A percentile compares a stretch with the other conserved stretches of the same genome.
Evolutionary conservation across 2,113 vertebrate genomes (phyloP).

Genomic region (Gopherus flavomarginatus): DNA sequence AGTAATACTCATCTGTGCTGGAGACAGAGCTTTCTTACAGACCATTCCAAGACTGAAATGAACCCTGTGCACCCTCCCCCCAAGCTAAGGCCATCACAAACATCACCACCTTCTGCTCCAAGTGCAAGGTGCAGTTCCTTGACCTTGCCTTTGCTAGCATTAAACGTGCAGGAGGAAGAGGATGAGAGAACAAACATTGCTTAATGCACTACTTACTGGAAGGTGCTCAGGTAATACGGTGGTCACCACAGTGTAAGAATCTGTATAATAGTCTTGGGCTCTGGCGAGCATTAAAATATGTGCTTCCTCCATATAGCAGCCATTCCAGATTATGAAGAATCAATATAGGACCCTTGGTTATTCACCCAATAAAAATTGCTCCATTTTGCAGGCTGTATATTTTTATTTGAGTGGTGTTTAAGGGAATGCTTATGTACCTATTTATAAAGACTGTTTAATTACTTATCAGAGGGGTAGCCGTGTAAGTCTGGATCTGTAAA

Average conservation of each 20-base stretch:
- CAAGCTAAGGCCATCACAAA: not conserved
- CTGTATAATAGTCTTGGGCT: not conserved
- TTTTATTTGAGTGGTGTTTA: conserved; percentile 22
- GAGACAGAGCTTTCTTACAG: not conserved
- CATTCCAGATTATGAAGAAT: conserved; percentile 11
- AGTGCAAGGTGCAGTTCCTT: not conserved
- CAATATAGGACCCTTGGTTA: conserved; percentile 15
- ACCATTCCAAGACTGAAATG: not conserved
- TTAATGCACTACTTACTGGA: not conserved
- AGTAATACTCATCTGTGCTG: not conserved
- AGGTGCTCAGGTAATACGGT: not conserved
- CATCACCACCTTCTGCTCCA: not conserved
- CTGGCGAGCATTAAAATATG: not conserved
- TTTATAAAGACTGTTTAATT: conserved; percentile 34
- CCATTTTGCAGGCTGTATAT: conserved; percentile 23
- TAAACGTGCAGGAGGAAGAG: not conserved
- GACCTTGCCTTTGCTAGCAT: not conserved
- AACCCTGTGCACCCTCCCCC: not conserved
- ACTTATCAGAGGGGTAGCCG: too few species aligned
- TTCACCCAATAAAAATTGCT: conserved; percentile 31
- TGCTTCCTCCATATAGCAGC: not conserved
- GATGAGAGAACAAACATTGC: not conserved
- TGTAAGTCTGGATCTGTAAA: too few species aligned
- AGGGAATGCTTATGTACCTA: conserved; percentile 37
- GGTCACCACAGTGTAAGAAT: not conserved